Evolutionary conservation across 2,113 vertebrate species (phyloP), one percentile per base, ranked within the genome.

Genomic region (Cyphomyrus plagiostoma): DNA sequence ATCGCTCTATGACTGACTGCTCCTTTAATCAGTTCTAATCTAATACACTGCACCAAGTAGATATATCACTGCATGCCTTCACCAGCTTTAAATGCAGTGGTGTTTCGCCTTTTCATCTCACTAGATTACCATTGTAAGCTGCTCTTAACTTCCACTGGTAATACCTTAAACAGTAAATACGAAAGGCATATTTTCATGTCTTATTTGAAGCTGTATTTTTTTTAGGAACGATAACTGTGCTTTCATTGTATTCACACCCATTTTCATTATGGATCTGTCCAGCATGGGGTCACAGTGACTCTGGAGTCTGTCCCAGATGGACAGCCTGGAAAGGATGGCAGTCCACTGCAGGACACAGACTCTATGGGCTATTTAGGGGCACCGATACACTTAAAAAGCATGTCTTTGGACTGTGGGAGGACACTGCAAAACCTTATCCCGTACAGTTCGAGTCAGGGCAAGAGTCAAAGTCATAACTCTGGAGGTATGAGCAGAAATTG

Each of bases 11-110:
- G 74, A 80, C 74, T 19, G 74, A 80, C 74, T 80, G 35, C 74
- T 80, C 17, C 74, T 80, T 80, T 80, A 80, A 80, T 80, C 35
- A 80, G 74, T 42, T 80, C 62, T 80, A 80, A 80, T 80, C 74
- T 80, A 80, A 80, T 8, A 42, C 30, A 39, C 35, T 35, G 74
- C 74, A 80, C 74, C 74, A 80, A 15, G 74, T 42, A 80, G 74
- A 42, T 80, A 35, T 80, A 80, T 80, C 39, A 42, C 74, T 21
- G 35, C 3, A 80, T 0, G 35, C 19, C 35, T 77, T 42, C 35
- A 42, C 35, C 35, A 80, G 1, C 13, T 42, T 80, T 19, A 80
- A 42, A 42, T 2, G 4, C 35, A 21, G 39, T 19, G 19, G 74
- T 8, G 4, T 19, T 77, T 77, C 17, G 70, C 30, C 15, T 77